Evolutionary conservation across 2,888 invertebrate species (phyloP).

Genomic region (Calephelis perditalis): DNA sequence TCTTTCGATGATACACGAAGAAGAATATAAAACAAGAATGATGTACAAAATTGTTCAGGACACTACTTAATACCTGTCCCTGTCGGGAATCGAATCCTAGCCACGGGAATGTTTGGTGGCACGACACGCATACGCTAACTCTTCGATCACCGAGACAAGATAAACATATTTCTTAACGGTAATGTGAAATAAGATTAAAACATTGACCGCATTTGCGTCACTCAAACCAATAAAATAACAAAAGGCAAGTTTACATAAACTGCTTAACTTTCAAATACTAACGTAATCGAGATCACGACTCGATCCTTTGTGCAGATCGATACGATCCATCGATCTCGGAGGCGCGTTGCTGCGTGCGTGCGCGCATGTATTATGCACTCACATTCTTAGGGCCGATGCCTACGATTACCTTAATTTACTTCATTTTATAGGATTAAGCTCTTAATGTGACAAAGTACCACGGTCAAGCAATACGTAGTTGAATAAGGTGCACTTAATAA

Average conservation of each 20-base stretch:
- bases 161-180: conserved; percentile 12
- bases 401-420: conserved; percentile 32
- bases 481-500: too few species aligned
- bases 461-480: not conserved
- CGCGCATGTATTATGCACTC: conserved; percentile 67
- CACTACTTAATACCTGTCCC: too few species aligned
- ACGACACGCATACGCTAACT: not conserved
- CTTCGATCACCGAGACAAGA: not conserved
- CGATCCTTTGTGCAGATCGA: conserved; percentile 67
- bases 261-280: conserved; percentile 53
- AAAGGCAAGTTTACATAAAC: conserved; percentile 56
- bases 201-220: conserved; percentile 24
- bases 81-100: too few species aligned
- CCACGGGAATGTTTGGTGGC: too few species aligned
- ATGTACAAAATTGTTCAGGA: too few species aligned
- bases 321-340: conserved; percentile 68
- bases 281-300: conserved; percentile 72
- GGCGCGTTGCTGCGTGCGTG: conserved; percentile 59
- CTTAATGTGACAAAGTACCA: not conserved
- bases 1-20: too few species aligned
- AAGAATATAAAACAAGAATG: too few species aligned
- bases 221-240: conserved; percentile 38
- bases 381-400: conserved; percentile 44
- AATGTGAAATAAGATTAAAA: conserved; percentile 23
- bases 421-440: conserved; percentile 11